Evolutionary conservation across 2,797 vertebrate genomes (phyloP), one percentile per base, ranked within the genome.

Genomic region (Galago senegalensis): DNA sequence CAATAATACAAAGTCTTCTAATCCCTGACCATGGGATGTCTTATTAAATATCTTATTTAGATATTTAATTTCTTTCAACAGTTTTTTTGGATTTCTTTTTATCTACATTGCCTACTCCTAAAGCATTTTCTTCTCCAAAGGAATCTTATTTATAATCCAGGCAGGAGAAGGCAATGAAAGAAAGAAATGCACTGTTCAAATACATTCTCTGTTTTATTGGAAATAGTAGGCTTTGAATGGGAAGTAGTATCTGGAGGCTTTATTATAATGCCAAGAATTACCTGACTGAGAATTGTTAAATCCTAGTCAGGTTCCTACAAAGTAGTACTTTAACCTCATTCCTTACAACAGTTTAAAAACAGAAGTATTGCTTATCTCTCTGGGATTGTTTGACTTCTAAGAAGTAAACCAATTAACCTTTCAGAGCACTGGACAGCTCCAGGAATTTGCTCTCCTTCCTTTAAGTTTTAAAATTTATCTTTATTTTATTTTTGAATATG

Each of bases 371-470:
- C 23, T 95, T 75, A 60, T 77, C 31, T 77, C 40, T 80, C 27
- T 87, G 67, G 23, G 37, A n/a, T 92, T 84, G 11, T 92, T 95
- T 81, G 61, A n/a, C 20, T 93, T 91, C 37, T 53, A 16, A 92
- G 77, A 80, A 49, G 34, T 89, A 93, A 94, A 87, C 27, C n/a
- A 80, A 1, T 83, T 92, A 87, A 70, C 10, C 5, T 46, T 92
- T 91, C 58, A 53, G 67, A 76, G 53, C 2, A 82, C 27, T 29
- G 53, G 86, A 25, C 25, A 56, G 31, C 16, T 91, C 40, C 17
- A 87, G 34, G 69, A 89, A 72, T 93, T 86, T 94, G 70, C 17
- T 85, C 16, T 92, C n/a, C 43, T 93, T 95, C 56, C 60, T 92
- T 75, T 81, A 69, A 83, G 34, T 81, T 89, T 94, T 76, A 40